phyloP scores from a whole-genome alignment of 2,888 invertebrate genomes.

The Tryphoninae sp. region DNA sequence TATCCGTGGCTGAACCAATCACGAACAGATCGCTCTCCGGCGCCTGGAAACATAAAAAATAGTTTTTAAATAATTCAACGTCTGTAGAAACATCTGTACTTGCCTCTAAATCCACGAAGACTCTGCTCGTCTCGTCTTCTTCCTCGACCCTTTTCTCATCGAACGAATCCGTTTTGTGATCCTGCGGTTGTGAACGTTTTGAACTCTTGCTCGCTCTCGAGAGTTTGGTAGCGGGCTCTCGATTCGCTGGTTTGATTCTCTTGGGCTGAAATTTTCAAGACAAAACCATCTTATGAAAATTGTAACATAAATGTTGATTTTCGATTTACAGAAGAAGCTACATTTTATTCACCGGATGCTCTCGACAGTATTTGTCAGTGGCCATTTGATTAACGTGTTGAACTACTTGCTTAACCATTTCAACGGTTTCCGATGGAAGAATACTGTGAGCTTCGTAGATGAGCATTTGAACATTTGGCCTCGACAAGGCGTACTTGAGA shows the following conservation, averaged over 20 bases:
- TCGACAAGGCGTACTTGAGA: slow-evolving; percentile 88
- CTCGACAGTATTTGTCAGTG: slow-evolving; percentile 85
- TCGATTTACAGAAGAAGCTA: background rate
- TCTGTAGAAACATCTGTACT: background rate
- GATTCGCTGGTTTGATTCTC: slow-evolving; percentile 53
- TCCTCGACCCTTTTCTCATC: slow-evolving; percentile 64
- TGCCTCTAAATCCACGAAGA: slow-evolving; percentile 63
- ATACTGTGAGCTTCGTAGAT: slow-evolving; percentile 92
- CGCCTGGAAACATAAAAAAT: slow-evolving; percentile 81
- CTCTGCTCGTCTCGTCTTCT: slow-evolving; percentile 63
- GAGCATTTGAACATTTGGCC: slow-evolving; percentile 91
- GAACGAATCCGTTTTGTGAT: slow-evolving; percentile 51
- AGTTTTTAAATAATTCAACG: background rate
- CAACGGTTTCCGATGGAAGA: slow-evolving; percentile 88
- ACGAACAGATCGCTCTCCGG: slow-evolving; percentile 89
- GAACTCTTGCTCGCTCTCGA: slow-evolving; percentile 60
- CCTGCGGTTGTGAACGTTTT: slow-evolving; percentile 59
- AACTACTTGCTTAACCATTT: slow-evolving; percentile 87
- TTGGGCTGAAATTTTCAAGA: slow-evolving; percentile 57
- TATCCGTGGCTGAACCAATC: slow-evolving; percentile 84
- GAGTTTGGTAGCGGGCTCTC: slow-evolving; percentile 53
- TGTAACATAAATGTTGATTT: background rate
- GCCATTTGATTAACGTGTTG: slow-evolving; percentile 88
- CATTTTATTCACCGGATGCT: slow-evolving; percentile 71
- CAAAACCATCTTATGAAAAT: background rate